phyloP scores from a whole-genome alignment of 2,888 invertebrate species.

The Ernsta delagoae region DNA sequence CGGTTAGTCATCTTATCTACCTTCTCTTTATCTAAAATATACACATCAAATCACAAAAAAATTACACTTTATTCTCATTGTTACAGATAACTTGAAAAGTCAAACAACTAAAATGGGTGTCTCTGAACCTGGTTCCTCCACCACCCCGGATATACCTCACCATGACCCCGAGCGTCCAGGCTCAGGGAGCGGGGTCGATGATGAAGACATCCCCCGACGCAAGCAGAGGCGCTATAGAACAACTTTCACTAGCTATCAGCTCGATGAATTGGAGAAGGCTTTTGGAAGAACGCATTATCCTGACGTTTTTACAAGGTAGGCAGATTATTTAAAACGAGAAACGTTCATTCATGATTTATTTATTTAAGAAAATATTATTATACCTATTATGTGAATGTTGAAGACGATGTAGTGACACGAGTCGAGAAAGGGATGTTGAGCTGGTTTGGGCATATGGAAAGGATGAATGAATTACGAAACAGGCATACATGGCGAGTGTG shows the following conservation, averaged over 20 bases:
- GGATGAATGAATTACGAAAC: too few species aligned
- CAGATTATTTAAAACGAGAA: too few species aligned
- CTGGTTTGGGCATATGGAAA: too few species aligned
- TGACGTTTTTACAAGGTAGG: conserved; percentile 98
- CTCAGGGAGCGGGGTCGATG: conserved; percentile 78
- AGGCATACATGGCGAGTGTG: too few species aligned
- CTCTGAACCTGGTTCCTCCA: conserved; percentile 70
- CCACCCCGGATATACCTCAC: conserved; percentile 65
- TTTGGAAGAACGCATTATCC: conserved; percentile 99
- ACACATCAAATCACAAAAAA: too few species aligned
- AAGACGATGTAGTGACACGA: too few species aligned
- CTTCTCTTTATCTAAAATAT: too few species aligned
- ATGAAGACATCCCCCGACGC: conserved; percentile 93
- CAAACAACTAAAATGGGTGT: conserved; percentile 65
- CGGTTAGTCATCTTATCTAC: too few species aligned
- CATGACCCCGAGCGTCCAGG: conserved; percentile 69
- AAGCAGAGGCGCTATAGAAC: conserved; percentile 97
- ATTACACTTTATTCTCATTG: conserved; percentile 40
- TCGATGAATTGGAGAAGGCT: conserved; percentile 98
- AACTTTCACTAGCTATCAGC: conserved; percentile 96
- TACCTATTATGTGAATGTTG: too few species aligned
- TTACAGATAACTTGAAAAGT: conserved; percentile 48
- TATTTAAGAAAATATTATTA: too few species aligned
- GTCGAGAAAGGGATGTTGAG: too few species aligned
- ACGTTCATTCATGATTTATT: too few species aligned